Percentiles rank a stretch among this genome's conserved stretches.
Evolutionary conservation across 2,888 invertebrate species (phyloP).

Genomic region (Melitaea athalia): DNA sequence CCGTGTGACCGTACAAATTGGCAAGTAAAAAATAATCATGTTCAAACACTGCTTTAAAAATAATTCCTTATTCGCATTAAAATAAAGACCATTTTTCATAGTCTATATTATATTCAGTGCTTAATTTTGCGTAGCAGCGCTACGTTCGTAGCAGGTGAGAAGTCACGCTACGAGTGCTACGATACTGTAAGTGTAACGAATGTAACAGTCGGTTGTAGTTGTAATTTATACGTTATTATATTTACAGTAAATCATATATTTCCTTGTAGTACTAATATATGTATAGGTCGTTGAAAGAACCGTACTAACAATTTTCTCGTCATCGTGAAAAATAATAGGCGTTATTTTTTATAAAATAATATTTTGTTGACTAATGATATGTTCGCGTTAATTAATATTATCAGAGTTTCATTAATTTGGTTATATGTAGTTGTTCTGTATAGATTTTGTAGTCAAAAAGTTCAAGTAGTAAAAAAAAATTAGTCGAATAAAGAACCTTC

Average conservation of each 20-base stretch:
- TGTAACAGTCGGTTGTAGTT: not conserved
- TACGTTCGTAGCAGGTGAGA: constrained; percentile 26
- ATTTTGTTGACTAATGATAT: no score
- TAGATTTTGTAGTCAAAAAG: no score
- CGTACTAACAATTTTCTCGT: not conserved
- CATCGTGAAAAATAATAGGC: no score
- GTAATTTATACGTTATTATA: constrained; percentile 2
- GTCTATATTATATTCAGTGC: not conserved
- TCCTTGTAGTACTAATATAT: not conserved
- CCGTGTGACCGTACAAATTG: constrained; percentile 1
- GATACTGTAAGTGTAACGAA: constrained; percentile 10
- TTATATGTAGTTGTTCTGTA: no score
- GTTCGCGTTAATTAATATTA: no score
- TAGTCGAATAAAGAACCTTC: no score
- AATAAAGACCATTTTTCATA: not conserved
- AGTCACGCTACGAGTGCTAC: constrained; percentile 29
- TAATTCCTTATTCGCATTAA: not conserved
- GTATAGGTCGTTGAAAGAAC: not conserved
- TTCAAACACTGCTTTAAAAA: not conserved
- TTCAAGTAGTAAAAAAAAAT: no score
- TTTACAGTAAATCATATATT: not conserved
- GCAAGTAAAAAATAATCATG: constrained; percentile 11
- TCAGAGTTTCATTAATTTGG: no score
- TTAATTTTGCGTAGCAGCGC: constrained; percentile 25
- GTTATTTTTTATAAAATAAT: no score